Evolutionary conservation across 2,797 vertebrate genomes (phyloP), one percentile per base, ranked within the genome.

Genomic region (Cyclura pinguis): DNA sequence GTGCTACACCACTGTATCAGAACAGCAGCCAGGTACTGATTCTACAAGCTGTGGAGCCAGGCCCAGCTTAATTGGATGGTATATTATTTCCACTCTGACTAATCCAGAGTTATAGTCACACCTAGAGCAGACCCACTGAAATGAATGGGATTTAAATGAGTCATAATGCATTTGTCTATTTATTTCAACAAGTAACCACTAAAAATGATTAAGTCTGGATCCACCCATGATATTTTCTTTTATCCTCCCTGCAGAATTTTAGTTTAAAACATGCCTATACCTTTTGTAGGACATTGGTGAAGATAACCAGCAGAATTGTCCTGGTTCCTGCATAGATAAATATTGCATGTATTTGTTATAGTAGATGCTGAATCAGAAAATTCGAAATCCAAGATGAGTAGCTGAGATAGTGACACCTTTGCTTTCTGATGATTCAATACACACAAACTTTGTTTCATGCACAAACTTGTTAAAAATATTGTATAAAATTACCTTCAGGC

Each of bases 281-380:
- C 27, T 81, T 52, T 84, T 85, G 29, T 59, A 62, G 57, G 77
- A 83, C 29, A 89, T 92, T 84, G 92, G 92, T 13, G 57, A 0
- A 90, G 90, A 83, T 57, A 38, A 86, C 91, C 35, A 62, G 91
- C 35, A 22, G 92, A 76, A 52, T 10, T 5, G 32, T 84, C 69
- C 78, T 32, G 18, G 91, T 32, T 93, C 82, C 85, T 85, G 50
- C 0, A 0, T 69, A 83, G 93, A 90, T 64, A 78, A 57, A 73
- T 88, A 87, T 38, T 92, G 88, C 73, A 88, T 12, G n/a, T 52
- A 35, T 90, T 82, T 90, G 77, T 59, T 80, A 55, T n/a, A 52
- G 47, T 27, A 47, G 42, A 47, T 47, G 42, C 42, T 47, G 42
- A 47, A 47, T 47, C 42, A 47, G 42, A 47, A 47, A 47, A 47